A percentile compares a stretch with the other conserved stretches of the same genome.
These are phyloP conservation scores for Eulemur mongoz DNA, from an alignment of 2,797 vertebrate genomes.

Conservation along the genomic window DNA sequence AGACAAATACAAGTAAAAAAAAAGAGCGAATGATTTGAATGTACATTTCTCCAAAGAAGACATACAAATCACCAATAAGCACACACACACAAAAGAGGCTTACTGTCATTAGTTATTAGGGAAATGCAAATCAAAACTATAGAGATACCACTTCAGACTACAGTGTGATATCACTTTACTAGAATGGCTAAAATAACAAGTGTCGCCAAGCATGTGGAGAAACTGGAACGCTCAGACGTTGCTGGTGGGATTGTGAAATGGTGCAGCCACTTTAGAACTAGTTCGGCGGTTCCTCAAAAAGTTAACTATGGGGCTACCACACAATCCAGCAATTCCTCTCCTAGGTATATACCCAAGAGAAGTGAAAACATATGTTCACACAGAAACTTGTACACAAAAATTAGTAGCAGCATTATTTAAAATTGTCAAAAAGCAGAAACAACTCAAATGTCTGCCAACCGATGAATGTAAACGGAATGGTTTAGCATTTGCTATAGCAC, in stretches of 20 bases:
- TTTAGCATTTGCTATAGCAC: not conserved
- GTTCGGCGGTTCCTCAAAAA: not conserved
- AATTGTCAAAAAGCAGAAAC: not conserved
- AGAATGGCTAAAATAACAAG: not conserved
- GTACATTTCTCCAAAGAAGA: constrained; percentile 11
- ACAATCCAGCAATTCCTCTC: not conserved
- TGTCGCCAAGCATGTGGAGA: not conserved
- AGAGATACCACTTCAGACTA: not conserved
- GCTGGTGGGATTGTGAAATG: not conserved
- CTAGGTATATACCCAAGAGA: not conserved
- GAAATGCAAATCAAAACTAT: not conserved
- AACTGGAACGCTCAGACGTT: fast-evolving
- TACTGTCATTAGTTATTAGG: not conserved
- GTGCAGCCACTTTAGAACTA: not conserved
- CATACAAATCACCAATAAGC: not conserved
- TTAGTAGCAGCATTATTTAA: not conserved
- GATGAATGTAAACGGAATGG: not conserved
- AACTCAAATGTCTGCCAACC: not conserved
- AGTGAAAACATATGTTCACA: not conserved
- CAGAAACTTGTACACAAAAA: not conserved
- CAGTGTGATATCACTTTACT: not conserved
- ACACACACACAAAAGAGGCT: not conserved
- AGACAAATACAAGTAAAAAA: not conserved
- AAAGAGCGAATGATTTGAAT: not conserved
- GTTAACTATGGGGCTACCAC: no score